A percentile compares a stretch with the other conserved stretches of the same genome.
These are phyloP conservation scores for Meteorus sp. DNA, from an alignment of 1,140 invertebrate genomes.

Conservation along the genomic window DNA sequence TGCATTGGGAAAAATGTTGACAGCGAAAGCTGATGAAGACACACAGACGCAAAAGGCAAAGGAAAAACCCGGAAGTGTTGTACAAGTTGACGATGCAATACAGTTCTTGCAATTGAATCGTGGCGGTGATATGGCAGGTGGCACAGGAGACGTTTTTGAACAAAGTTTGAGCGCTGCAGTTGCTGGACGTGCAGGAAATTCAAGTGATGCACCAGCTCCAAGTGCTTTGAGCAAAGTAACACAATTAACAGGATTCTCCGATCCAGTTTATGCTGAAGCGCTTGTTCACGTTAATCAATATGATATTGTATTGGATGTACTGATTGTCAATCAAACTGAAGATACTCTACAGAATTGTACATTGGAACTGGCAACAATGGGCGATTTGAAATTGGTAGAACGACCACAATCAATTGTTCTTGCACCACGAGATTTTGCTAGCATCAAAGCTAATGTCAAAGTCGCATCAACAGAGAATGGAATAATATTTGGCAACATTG, in stretches of 20 bases:
- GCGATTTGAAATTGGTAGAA: conserved; percentile 97
- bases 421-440: conserved; percentile 95
- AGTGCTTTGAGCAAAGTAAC: conserved; percentile 86
- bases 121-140: conserved; percentile 72
- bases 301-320: conserved; percentile 94
- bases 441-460: conserved; percentile 97
- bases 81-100: conserved; percentile 88
- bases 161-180: conserved; percentile 90
- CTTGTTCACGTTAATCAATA: conserved; percentile 99
- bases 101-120: conserved; percentile 81
- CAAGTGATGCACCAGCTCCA: conserved; percentile 59
- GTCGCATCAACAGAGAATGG: conserved; percentile 97
- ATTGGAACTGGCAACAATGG: conserved; percentile 94
- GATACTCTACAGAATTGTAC: conserved; percentile 98
- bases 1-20: conserved; percentile 84
- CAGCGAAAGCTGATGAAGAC: conserved; percentile 79
- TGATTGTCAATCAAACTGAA: conserved; percentile 97
- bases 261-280: conserved; percentile 98
- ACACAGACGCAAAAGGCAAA: conserved; percentile 65
- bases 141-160: conserved; percentile 91
- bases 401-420: conserved; percentile 94
- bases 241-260: conserved; percentile 99
- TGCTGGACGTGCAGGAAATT: conserved; percentile 63
- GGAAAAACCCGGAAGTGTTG: conserved; percentile 71
- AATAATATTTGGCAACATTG: conserved; percentile 99